Conservation (phyloP, 2,113 vertebrate species). For the Brienomyrus longianalis region DNA sequence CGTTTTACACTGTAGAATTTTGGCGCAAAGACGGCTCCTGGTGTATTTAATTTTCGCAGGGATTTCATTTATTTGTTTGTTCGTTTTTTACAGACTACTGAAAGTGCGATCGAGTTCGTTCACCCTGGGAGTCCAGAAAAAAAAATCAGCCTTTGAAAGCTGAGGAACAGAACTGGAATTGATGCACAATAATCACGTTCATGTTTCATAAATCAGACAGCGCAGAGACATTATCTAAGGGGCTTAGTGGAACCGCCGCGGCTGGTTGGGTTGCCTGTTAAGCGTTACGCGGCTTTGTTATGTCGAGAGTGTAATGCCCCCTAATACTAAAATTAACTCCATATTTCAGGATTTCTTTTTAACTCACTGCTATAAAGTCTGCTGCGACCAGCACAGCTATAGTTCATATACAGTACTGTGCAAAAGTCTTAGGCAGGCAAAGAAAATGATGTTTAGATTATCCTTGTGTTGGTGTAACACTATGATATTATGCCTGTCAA, state of each 20-base stretch:
- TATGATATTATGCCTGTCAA: too few species aligned
- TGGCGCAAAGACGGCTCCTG: background rate
- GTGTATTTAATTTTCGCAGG: background rate
- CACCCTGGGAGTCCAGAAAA: constrained; percentile 40
- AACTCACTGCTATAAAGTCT: constrained; percentile 19
- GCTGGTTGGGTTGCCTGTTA: constrained; percentile 64
- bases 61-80: background rate
- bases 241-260: constrained; percentile 33
- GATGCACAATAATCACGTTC: constrained; percentile 49
- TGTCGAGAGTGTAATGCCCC: constrained; percentile 54
- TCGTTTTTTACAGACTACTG: constrained; percentile 14
- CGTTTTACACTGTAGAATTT: background rate
- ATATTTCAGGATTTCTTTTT: constrained; percentile 45
- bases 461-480: too few species aligned
- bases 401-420: background rate
- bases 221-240: constrained; percentile 68
- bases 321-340: constrained; percentile 41
- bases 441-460: too few species aligned
- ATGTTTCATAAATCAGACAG: constrained; percentile 54
- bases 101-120: constrained; percentile 12
- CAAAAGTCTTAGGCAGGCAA: too few species aligned
- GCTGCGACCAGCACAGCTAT: background rate
- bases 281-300: constrained; percentile 59
- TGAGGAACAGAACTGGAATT: constrained; percentile 33
- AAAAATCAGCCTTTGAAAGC: constrained; percentile 29